Evolutionary conservation across 2,888 invertebrate genomes (phyloP).

Genomic region (Ormyrus thymus): DNA sequence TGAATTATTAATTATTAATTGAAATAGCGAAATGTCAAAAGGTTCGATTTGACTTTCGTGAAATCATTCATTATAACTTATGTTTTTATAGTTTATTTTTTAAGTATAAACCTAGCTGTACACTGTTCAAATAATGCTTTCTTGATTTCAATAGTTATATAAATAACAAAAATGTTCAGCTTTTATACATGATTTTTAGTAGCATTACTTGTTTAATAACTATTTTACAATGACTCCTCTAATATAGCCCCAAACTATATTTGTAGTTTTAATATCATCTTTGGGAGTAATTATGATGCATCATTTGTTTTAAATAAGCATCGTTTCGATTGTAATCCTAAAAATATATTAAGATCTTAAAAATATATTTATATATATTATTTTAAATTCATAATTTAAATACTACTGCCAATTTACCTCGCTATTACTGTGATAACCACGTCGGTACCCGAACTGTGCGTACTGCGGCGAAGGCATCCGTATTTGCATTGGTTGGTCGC

Average conservation of each 20-base stretch:
- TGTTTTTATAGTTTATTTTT: slow-evolving; percentile 7
- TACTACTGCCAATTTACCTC: slow-evolving; percentile 38
- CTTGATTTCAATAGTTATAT: slow-evolving; percentile 14
- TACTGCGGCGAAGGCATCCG: slow-evolving; percentile 31
- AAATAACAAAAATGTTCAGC: slow-evolving; percentile 22
- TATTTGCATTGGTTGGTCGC: slow-evolving; percentile 23
- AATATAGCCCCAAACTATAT: background rate
- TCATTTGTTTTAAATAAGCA: slow-evolving; percentile 41
- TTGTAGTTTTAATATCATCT: slow-evolving; percentile 22
- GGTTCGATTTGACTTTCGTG: background rate
- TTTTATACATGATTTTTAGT: background rate
- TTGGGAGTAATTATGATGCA: slow-evolving; percentile 31
- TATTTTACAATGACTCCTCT: background rate
- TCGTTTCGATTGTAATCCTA: slow-evolving; percentile 40
- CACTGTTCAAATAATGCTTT: background rate
- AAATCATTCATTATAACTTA: background rate
- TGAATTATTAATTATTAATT: background rate
- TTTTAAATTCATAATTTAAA: background rate
- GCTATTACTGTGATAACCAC: slow-evolving; percentile 25
- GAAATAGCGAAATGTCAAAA: slow-evolving; percentile 6
- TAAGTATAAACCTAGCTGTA: slow-evolving; percentile 5
- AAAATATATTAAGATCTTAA: slow-evolving; percentile 3
- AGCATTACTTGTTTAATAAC: background rate
- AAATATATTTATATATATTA: background rate
- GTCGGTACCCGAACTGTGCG: slow-evolving; percentile 45